Conservation (phyloP, 2,113 vertebrate genomes). For the Peromyscus leucopus region DNA sequence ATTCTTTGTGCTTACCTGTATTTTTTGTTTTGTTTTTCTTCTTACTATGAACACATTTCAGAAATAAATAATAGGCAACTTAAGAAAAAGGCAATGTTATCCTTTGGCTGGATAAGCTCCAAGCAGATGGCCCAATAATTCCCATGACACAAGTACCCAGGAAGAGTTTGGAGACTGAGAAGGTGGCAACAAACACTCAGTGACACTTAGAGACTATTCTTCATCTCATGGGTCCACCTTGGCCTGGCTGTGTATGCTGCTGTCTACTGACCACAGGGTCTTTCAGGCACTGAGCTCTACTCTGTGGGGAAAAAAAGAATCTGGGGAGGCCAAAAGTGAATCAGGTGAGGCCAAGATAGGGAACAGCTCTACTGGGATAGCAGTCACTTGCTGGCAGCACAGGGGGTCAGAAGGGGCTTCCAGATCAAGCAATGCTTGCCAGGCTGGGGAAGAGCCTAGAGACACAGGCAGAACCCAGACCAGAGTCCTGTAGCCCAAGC, state of each 20-base stretch:
- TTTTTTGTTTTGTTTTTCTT: neutral
- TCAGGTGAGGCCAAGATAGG: neutral
- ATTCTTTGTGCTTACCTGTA: slow-evolving; percentile 30
- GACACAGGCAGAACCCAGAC: neutral
- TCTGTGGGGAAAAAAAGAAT: neutral
- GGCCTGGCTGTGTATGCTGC: neutral
- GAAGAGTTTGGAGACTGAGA: neutral
- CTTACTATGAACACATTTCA: neutral
- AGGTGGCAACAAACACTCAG: neutral
- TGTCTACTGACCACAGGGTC: neutral
- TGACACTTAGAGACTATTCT: neutral
- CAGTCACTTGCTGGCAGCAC: neutral
- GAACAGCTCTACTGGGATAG: neutral
- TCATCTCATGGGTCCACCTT: neutral
- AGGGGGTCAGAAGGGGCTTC: neutral
- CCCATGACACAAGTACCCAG: neutral
- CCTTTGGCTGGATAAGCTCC: neutral
- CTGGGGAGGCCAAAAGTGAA: neutral
- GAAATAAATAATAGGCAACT: slow-evolving; percentile 1
- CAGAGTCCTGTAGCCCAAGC: neutral
- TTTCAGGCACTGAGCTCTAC: neutral
- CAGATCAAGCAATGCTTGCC: neutral
- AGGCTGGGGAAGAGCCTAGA: neutral
- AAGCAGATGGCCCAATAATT: neutral
- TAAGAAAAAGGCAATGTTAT: neutral